Percentiles rank a stretch among this genome's conserved stretches.
Conservation (phyloP, 2,797 vertebrate species). For the Leptodon cayanensis region DNA sequence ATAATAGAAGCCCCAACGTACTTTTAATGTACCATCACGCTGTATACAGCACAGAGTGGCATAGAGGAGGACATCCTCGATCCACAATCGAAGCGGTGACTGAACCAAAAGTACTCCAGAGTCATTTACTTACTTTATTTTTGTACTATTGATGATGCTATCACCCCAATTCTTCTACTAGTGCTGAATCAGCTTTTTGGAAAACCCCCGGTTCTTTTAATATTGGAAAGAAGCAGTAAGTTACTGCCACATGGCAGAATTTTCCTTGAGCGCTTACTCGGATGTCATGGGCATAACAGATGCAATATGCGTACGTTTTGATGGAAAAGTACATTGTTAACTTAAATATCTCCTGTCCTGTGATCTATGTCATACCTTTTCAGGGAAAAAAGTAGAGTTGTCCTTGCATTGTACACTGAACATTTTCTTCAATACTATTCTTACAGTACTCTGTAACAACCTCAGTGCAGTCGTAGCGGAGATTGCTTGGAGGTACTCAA, state of each 20-base stretch:
- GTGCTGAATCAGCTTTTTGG: background rate
- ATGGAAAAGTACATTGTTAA: background rate
- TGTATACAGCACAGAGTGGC: background rate
- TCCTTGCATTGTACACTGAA: background rate
- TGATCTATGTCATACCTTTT: background rate
- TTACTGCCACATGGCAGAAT: background rate
- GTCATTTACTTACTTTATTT: background rate
- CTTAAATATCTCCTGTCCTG: background rate
- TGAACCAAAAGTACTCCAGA: background rate
- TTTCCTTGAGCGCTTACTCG: background rate
- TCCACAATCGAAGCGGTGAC: background rate
- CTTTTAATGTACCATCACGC: background rate
- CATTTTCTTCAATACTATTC: background rate
- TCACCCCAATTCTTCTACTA: background rate
- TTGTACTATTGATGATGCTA: background rate
- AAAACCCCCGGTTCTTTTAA: background rate
- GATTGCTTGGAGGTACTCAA: background rate
- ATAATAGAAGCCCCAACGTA: accelerated
- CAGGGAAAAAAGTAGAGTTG: background rate
- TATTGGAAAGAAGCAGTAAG: background rate
- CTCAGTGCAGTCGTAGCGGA: background rate
- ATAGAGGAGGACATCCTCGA: background rate
- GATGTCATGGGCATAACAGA: background rate
- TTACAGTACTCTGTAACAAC: background rate
- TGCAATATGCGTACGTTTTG: background rate